Base-by-base conservation (phyloP, 2,888 invertebrate species). In the Operophtera brumata region DNA sequence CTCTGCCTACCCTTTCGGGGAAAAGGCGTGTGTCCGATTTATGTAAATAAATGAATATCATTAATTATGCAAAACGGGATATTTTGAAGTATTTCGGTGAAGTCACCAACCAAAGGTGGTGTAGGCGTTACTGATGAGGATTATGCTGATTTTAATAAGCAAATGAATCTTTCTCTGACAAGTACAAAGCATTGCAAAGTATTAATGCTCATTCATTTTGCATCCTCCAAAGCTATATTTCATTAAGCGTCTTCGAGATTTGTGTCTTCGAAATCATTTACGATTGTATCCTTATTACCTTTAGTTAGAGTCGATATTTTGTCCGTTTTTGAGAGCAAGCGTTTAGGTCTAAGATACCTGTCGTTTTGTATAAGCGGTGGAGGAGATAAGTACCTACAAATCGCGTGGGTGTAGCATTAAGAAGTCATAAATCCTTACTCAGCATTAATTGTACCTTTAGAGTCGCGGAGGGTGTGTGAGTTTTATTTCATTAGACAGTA, bases 331-430 rank as follows among this genome's bases (percentile, higher is more conserved):
- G 41, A 26, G 12, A 20, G 37, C 25, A 47, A 50, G 30, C 37
- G 46, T 34, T 54, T 36, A 54, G 41, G 63, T 67, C 58, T 64
- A 67, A 66, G 59, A 57, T 71, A 71, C 72, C 70, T 73, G 71
- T 72, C 69, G 57, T 54, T 62, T 66, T 64, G 65, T 69, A 69
- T 61, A 64, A 75, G 70, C 70, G 67, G 62, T 66, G 58, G 70
- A 62, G 69, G 69, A 69, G 66, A 73, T 74, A 72, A 70, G 62
- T 75, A 66, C n/a, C n/a, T n/a, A n/a, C 64, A 68, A 71, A 75
- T 69, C 60, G 75, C 67, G 84, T 83, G 78, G 86, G 84, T 74
- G 82, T 78, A 80, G 72, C 76, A 86, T 87, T 87, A 87, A 86
- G 80, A 80, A 80, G 69, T 69, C 73, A 79, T 88, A 86, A 82